These are phyloP conservation scores for Tragelaphus imberbis DNA, from an alignment of 2,113 vertebrate genomes.

Conservation along the genomic window DNA sequence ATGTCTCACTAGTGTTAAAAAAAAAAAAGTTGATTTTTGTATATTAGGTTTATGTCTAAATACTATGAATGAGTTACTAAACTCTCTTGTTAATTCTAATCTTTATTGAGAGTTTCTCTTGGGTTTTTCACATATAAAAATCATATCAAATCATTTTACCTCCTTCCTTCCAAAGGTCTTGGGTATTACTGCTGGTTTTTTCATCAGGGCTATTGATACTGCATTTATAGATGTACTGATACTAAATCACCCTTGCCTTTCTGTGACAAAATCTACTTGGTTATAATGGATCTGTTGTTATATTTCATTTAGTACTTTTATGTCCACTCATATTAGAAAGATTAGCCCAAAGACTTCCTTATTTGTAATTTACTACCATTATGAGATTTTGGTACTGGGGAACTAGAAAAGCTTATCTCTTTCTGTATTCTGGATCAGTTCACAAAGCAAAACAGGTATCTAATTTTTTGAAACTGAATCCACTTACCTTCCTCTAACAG, in stretches of 20 bases:
- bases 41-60: slow-evolving; percentile 21
- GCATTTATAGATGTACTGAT: slow-evolving; percentile 31
- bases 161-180: slow-evolving; percentile 7
- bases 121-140: not conserved
- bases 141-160: slow-evolving; percentile 11
- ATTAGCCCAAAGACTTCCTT: not conserved
- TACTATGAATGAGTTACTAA: not conserved
- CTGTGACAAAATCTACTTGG: slow-evolving; percentile 6
- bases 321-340: not conserved
- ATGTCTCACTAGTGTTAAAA: not conserved
- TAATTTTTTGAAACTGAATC: slow-evolving; percentile 11
- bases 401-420: not conserved
- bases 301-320: not conserved
- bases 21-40: slow-evolving; percentile 34
- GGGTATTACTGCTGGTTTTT: not conserved
- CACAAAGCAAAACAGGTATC: not conserved
- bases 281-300: slow-evolving; percentile 2
- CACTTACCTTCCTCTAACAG: not conserved
- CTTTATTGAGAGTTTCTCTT: not conserved
- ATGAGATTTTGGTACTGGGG: not conserved
- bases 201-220: not conserved
- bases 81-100: not conserved
- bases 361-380: not conserved
- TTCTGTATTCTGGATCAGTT: not conserved
- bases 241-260: not conserved